These are phyloP conservation scores for Cryptus viduatorius DNA, from an alignment of 2,888 invertebrate species.

Conservation along the genomic window DNA sequence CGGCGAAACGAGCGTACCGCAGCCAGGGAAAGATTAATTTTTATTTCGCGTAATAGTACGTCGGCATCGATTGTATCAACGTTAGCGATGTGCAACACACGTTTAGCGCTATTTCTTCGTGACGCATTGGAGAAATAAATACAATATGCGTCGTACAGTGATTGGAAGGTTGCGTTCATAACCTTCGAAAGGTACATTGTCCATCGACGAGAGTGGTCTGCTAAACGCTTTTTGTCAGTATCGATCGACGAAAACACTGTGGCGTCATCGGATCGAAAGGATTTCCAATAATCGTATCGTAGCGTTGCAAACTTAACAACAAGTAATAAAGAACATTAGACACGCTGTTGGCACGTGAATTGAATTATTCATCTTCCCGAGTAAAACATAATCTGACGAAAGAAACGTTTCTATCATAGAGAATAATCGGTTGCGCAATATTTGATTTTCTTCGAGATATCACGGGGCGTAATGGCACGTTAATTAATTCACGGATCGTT, in stretches of 20 bases:
- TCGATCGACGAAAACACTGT: background rate
- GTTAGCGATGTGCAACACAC: background rate
- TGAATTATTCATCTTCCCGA: background rate
- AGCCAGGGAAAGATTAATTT: background rate
- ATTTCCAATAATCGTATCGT: background rate
- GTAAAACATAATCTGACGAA: background rate
- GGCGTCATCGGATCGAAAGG: background rate
- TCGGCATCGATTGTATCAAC: background rate
- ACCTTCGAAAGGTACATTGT: background rate
- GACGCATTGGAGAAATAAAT: background rate
- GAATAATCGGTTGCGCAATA: conserved; percentile 2
- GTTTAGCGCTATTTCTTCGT: background rate
- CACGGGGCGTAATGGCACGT: background rate
- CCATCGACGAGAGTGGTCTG: background rate
- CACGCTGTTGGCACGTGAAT: background rate
- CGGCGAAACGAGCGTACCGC: background rate
- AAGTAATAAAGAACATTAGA: background rate
- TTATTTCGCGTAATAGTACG: background rate
- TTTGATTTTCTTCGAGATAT: background rate
- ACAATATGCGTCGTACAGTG: background rate
- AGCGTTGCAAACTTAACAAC: background rate
- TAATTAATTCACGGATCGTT: conserved; percentile 6
- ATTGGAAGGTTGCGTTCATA: background rate
- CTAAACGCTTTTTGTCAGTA: background rate
- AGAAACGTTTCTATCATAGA: background rate